These are phyloP conservation scores for Sebastes diaconus DNA, from an alignment of 2,797 vertebrate genomes.

Conservation along the genomic window DNA sequence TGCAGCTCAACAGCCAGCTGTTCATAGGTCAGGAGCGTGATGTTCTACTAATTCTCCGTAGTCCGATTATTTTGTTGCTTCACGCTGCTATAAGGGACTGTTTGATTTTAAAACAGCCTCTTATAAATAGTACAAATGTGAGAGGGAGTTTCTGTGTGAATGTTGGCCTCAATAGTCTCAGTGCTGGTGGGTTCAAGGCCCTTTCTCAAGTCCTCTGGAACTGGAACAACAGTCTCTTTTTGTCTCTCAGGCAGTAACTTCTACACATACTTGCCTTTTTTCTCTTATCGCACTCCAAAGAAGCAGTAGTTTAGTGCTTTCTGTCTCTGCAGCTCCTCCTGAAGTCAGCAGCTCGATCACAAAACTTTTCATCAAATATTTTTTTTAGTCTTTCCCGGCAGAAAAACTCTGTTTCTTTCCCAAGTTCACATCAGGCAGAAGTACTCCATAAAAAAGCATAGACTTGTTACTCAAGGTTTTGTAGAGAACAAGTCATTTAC, in stretches of 20 bases:
- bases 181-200: not conserved
- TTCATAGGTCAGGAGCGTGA: slow-evolving; percentile 87
- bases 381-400: not conserved
- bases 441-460: not conserved
- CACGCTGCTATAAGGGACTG: not conserved
- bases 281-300: not conserved
- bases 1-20: slow-evolving; percentile 92
- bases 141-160: not conserved
- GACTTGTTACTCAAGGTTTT: not conserved
- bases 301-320: not conserved
- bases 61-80: not conserved
- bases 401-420: not conserved
- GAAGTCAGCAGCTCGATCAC: not conserved
- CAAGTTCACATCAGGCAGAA: not conserved
- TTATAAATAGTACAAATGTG: not conserved
- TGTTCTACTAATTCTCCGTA: not conserved
- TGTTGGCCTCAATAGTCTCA: not conserved
- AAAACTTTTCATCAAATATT: not conserved
- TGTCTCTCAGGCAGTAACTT: not conserved
- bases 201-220: not conserved
- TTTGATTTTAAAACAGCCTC: not conserved
- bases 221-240: not conserved
- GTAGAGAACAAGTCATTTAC: not conserved
- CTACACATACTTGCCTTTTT: not conserved
- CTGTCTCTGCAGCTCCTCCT: not conserved